Conservation (phyloP, 2,888 invertebrate genomes). For the Drosophila parthenogenetica region DNA sequence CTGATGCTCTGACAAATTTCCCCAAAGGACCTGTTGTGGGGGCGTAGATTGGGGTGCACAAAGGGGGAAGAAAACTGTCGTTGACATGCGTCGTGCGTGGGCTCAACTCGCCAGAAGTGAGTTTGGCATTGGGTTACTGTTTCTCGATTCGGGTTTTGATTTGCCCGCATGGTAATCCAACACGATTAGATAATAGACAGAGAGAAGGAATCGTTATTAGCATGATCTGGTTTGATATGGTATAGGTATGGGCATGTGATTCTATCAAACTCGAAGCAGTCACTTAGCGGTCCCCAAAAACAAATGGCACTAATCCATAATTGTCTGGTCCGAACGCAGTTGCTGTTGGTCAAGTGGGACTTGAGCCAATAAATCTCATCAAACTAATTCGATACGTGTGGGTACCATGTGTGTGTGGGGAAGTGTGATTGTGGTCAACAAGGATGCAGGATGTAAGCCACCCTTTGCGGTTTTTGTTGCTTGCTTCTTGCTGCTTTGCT, state of each 20-base stretch:
- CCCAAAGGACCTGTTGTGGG: conserved; percentile 74
- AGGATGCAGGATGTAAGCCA: conserved; percentile 43
- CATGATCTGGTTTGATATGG: conserved; percentile 28
- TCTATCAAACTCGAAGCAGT: conserved; percentile 47
- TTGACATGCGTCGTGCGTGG: conserved; percentile 72
- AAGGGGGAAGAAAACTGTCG: conserved; percentile 31
- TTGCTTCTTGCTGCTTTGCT: conserved; percentile 24
- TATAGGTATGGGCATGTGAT: conserved; percentile 28
- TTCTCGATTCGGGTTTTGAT: conserved; percentile 14
- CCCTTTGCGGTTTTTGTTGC: conserved; percentile 71
- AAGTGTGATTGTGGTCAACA: conserved; percentile 28
- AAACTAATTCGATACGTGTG: conserved; percentile 76
- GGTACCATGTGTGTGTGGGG: conserved; percentile 12
- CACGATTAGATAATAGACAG: conserved; percentile 65
- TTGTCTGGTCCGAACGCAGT: conserved; percentile 68
- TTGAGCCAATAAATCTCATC: conserved; percentile 80
- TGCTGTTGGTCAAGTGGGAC: conserved; percentile 76
- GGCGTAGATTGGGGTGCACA: background rate
- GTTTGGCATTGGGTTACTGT: conserved; percentile 24
- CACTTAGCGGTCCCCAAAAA: conserved; percentile 56
- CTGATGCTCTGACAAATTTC: conserved; percentile 83
- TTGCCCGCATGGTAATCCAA: conserved; percentile 60
- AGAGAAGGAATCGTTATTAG: conserved; percentile 51
- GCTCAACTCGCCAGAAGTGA: conserved; percentile 34
- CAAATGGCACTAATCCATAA: conserved; percentile 83